Conservation (phyloP, 92 coral and sea anemone species). For the Isaurus tuberculatus region DNA sequence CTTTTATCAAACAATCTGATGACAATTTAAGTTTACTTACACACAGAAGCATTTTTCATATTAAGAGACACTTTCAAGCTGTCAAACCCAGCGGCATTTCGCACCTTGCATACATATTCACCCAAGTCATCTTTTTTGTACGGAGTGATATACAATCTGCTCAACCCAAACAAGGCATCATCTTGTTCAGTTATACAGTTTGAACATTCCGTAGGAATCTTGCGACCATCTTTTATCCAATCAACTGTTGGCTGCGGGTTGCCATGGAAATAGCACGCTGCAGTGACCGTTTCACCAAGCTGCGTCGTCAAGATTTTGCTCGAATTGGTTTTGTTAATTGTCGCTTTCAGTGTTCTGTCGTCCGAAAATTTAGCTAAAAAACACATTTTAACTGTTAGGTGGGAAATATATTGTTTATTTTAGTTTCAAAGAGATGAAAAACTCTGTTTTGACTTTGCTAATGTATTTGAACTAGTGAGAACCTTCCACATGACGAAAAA, state of each 20-base stretch:
- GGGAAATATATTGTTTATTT: neutral
- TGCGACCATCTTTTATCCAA: conserved; percentile 55
- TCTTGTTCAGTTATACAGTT: conserved; percentile 47
- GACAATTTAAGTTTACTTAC: neutral
- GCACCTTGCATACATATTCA: conserved; percentile 54
- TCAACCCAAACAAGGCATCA: conserved; percentile 6
- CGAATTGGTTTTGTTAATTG: conserved; percentile 21
- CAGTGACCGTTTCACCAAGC: conserved; percentile 1
- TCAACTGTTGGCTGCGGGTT: conserved; percentile 53
- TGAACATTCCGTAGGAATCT: conserved; percentile 41
- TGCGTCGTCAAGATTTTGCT: conserved; percentile 2
- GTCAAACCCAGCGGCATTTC: conserved; percentile 53
- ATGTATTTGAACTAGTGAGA: too few species aligned
- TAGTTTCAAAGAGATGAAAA: neutral
- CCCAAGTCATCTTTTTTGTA: conserved; percentile 55
- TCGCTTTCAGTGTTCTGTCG: neutral
- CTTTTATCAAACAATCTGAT: neutral
- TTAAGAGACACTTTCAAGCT: conserved; percentile 48
- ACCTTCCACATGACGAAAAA: too few species aligned
- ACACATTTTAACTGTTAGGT: neutral
- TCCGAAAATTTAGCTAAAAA: conserved; percentile 9
- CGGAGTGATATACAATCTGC: conserved; percentile 51
- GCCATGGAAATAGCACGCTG: conserved; percentile 42
- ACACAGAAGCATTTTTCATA: neutral
- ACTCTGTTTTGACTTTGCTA: neutral